phyloP scores from a whole-genome alignment of 2,113 vertebrate species.

The Pygoscelis antarcticus region DNA sequence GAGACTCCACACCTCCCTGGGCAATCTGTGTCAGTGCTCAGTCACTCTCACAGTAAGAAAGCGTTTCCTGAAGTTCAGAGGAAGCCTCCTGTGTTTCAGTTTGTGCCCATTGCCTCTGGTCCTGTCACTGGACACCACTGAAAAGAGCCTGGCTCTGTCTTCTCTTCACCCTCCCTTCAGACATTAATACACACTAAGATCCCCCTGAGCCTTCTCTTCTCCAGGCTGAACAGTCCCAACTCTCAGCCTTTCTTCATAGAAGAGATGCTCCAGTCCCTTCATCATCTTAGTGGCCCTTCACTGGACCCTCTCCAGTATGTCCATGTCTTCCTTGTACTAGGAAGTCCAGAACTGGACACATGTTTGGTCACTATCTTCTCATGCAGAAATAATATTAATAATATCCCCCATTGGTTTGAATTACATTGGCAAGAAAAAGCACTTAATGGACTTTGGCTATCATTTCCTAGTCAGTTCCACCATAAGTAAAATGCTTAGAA shows the following conservation, averaged over 20 bases:
- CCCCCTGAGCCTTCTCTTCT: background rate
- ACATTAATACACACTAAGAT: background rate
- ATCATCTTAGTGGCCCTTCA: background rate
- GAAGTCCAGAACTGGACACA: background rate
- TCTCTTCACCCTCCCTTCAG: background rate
- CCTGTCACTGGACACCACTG: background rate
- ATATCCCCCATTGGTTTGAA: background rate
- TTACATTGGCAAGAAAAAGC: background rate
- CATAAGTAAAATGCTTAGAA: background rate
- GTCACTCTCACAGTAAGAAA: background rate
- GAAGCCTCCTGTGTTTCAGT: background rate
- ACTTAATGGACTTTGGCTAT: background rate
- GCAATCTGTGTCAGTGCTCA: background rate
- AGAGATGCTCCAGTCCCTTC: background rate
- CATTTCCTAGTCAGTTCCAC: background rate
- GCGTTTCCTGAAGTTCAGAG: background rate
- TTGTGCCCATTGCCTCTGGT: accelerated
- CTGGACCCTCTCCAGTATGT: background rate
- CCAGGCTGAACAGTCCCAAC: background rate
- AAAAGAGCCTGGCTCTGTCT: background rate
- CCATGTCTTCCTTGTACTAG: background rate
- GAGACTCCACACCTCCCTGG: background rate
- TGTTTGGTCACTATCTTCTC: background rate
- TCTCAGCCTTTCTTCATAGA: background rate
- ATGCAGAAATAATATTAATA: background rate